Evolutionary conservation across 2,113 vertebrate species (phyloP).

Genomic region (Mixornis gularis): DNA sequence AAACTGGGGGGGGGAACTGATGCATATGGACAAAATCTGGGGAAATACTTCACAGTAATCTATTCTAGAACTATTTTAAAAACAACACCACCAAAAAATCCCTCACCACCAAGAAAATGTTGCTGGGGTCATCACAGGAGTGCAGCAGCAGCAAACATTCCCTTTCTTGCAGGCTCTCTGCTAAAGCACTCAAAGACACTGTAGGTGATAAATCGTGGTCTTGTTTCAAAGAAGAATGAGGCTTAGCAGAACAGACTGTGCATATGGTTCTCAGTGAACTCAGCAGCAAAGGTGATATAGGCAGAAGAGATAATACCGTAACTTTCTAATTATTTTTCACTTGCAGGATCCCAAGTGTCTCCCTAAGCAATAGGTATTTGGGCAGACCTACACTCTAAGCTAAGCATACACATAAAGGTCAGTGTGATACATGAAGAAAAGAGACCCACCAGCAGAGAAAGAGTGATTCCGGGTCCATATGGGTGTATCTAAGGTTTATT

Average conservation of each 20-base stretch:
- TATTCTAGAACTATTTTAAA: neutral
- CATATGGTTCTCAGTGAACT: neutral
- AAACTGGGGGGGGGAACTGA: rapidly evolving
- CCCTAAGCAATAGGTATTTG: neutral
- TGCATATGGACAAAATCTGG: neutral
- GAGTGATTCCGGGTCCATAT: neutral
- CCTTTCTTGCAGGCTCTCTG: neutral
- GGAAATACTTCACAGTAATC: neutral
- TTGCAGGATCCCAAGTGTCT: neutral
- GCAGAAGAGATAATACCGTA: neutral
- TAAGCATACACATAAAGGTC: neutral
- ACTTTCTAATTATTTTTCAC: neutral
- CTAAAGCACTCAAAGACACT: neutral
- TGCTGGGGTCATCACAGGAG: neutral
- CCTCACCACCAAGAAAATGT: neutral
- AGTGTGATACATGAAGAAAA: neutral
- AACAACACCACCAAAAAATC: neutral
- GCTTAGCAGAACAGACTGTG: neutral
- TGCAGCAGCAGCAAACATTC: neutral
- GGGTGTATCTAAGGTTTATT: neutral
- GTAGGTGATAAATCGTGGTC: neutral
- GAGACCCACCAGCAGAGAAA: neutral
- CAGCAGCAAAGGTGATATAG: neutral
- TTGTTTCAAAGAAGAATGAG: neutral
- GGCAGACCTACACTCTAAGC: neutral